Conservation (phyloP, 53 echinoderm and acorn worm genomes). For the Patiria pectinifera region DNA sequence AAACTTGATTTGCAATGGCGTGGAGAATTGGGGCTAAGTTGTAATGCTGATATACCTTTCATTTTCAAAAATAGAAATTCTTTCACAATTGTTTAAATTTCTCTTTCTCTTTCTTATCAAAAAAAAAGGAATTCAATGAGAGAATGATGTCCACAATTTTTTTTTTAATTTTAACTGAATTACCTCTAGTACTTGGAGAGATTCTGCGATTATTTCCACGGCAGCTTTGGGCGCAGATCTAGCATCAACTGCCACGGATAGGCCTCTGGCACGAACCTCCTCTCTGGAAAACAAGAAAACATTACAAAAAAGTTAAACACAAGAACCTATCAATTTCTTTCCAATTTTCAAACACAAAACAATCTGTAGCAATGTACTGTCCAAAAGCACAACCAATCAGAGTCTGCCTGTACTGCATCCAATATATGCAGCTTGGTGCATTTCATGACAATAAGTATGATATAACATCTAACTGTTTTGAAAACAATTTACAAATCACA, state of each 20-base stretch:
- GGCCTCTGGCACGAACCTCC: conserved; percentile 71
- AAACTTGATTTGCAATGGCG: too few relatives aligned
- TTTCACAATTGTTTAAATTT: too few relatives aligned
- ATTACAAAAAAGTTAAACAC: not conserved
- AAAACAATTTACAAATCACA: too few relatives aligned
- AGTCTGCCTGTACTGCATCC: too few relatives aligned
- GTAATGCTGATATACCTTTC: too few relatives aligned
- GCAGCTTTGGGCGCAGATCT: conserved; percentile 75
- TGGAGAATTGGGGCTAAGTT: too few relatives aligned
- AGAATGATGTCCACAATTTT: not conserved
- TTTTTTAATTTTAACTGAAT: too few relatives aligned
- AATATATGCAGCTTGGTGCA: too few relatives aligned
- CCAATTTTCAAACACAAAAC: not conserved
- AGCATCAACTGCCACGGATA: conserved; percentile 82
- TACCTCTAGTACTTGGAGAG: conserved; percentile 78
- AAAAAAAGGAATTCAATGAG: not conserved
- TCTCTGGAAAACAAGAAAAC: conserved; percentile 56
- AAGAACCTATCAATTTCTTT: not conserved
- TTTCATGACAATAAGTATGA: too few relatives aligned
- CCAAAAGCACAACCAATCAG: not conserved
- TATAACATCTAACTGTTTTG: too few relatives aligned
- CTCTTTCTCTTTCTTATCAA: not conserved
- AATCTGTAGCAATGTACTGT: not conserved
- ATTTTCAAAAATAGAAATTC: too few relatives aligned
- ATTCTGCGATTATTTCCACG: conserved; percentile 76